Base-by-base conservation (phyloP, 2,797 vertebrate species). In the Gallinago nigripennis region DNA sequence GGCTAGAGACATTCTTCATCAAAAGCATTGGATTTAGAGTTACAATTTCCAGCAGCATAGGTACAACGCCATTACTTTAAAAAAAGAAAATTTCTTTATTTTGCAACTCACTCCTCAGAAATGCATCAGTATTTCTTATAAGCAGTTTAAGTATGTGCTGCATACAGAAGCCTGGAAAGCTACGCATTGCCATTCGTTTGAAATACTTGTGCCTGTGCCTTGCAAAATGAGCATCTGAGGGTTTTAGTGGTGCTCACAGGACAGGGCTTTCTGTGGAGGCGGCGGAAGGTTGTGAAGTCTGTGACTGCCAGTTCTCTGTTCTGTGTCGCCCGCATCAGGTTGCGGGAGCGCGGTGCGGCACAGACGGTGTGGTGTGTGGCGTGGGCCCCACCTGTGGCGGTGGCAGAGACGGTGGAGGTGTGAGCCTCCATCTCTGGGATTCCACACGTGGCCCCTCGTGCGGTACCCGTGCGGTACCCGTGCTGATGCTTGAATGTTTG, bases 381-480 rank as follows among this genome's bases (percentile, higher is more conserved):
- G 30, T 21, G 68, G 28, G 31, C 18, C 43, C 27, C 39, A 31
- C 30, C 31, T 17, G n/a, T 3, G 2, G n/a, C 18, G 6, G 20
- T 13, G 43, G 27, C 25, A 19, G 43, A 31, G 65, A 28, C 25
- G 37, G 61, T 6, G 1, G 1, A 9, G 1, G 2, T 16, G 27
- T 27, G 61, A 41, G 43, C 50, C 21, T 66, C 30, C 9, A 0
- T 19, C 48, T 50, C 35, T 39, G 56, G 51, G 41, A 7, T 28
- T 17, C 20, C 1, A 0, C 4, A 0, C 2, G 8, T 12, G 41
- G 41, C 13, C 28, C 43, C 23, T 33, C 1, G 39, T 39, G 39
- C 39, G 39, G 12, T 39, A 39, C 39, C 39, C 11, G 0, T 0
- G 5, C 30, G 14, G 48, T 8, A 5, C 30, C 23, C 14, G 0